Evolutionary conservation across 2,888 invertebrate species (phyloP).

Genomic region (Papilio elwesi): DNA sequence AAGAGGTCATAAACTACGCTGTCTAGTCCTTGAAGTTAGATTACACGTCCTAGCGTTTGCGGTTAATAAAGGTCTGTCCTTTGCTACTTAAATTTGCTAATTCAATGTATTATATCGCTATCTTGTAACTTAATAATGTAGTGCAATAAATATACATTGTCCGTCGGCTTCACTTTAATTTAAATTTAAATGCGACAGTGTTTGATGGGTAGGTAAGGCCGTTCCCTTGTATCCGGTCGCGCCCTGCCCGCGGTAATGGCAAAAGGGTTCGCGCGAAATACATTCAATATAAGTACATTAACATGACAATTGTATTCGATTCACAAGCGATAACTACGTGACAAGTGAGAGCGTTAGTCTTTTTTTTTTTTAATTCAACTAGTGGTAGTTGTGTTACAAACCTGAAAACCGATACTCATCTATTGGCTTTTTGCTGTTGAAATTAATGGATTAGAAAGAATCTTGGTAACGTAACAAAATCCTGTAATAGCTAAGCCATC

Average conservation of each 20-base stretch:
- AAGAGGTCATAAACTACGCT: too few species aligned
- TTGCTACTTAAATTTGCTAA: too few species aligned
- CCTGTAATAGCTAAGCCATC: not conserved
- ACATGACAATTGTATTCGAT: constrained; percentile 27
- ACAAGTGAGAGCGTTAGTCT: not conserved
- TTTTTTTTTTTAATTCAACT: not conserved
- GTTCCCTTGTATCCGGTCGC: constrained; percentile 50
- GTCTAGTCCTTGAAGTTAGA: too few species aligned
- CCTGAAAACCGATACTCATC: too few species aligned
- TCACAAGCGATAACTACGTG: not conserved
- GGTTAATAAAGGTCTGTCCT: too few species aligned
- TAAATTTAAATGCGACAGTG: constrained; percentile 26
- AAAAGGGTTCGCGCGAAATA: constrained; percentile 43
- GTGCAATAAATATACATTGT: not conserved
- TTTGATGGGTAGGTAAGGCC: constrained; percentile 35
- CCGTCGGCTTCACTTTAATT: not conserved
- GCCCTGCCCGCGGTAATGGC: constrained; percentile 52
- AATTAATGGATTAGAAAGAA: not conserved
- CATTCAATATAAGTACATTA: constrained; percentile 2
- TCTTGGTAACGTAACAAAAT: not conserved
- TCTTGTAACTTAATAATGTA: too few species aligned
- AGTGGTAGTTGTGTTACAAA: not conserved
- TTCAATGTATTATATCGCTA: too few species aligned
- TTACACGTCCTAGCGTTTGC: too few species aligned
- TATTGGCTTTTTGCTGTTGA: too few species aligned